These are phyloP conservation scores for Cercopithecus mona DNA, from an alignment of 2,113 vertebrate genomes.

Conservation along the genomic window DNA sequence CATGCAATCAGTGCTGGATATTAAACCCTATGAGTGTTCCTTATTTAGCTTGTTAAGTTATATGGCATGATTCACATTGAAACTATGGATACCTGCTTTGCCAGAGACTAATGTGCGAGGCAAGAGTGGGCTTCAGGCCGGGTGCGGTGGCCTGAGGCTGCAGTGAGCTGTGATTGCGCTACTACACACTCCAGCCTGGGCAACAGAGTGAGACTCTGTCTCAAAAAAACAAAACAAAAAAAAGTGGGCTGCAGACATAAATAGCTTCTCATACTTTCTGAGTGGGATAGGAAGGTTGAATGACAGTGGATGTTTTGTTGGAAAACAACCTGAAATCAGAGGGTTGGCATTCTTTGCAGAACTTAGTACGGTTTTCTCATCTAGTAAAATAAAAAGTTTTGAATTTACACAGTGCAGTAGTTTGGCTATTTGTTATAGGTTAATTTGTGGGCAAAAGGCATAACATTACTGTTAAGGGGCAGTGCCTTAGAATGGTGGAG, in stretches of 20 bases:
- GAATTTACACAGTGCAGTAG: not conserved
- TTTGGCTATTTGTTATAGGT: not conserved
- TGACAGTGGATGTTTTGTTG: not conserved
- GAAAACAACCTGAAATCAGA: conserved; percentile 35
- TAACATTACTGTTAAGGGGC: not conserved
- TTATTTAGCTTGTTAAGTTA: not conserved
- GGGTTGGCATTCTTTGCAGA: not conserved
- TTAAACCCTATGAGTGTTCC: not conserved
- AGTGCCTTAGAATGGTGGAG: not conserved
- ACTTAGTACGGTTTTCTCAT: not conserved
- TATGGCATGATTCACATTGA: not conserved
- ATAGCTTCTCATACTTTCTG: not conserved
- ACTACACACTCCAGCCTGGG: too few relatives aligned
- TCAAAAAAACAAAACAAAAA: too few relatives aligned
- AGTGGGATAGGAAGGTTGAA: not conserved
- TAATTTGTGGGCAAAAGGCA: conserved; percentile 22
- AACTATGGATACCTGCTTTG: not conserved
- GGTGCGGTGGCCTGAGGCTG: too few relatives aligned
- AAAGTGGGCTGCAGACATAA: not conserved
- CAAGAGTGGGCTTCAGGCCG: not conserved
- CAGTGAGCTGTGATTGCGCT: too few relatives aligned
- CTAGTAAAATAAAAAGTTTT: conserved; percentile 2
- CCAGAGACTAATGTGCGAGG: not conserved
- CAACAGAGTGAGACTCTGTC: too few relatives aligned
- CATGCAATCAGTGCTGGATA: not conserved